phyloP scores from a whole-genome alignment of 2,888 invertebrate species.

The Leptinotarsa peninsularis region DNA sequence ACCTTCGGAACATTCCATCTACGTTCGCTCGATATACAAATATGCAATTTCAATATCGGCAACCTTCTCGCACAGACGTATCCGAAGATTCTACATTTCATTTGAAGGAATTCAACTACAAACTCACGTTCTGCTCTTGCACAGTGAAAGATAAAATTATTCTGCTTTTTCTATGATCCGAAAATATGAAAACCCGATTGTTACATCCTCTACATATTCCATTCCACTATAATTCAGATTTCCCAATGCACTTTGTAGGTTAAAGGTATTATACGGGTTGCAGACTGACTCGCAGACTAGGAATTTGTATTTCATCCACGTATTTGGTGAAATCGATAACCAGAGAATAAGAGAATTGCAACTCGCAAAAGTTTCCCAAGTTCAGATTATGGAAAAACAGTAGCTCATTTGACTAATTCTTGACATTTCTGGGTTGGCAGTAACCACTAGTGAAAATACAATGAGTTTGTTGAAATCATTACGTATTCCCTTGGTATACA shows the following conservation, averaged over 20 bases:
- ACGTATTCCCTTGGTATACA: too few species aligned
- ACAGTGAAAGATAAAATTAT: conserved; percentile 23
- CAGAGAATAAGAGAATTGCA: not conserved
- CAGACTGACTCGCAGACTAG: conserved; percentile 6
- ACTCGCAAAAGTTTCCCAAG: not conserved
- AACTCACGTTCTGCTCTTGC: conserved; percentile 18
- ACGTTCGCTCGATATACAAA: not conserved
- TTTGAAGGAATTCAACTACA: conserved; percentile 21
- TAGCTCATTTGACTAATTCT: not conserved
- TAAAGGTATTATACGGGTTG: conserved; percentile 18
- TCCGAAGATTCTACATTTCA: conserved; percentile 13
- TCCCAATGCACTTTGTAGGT: conserved; percentile 25
- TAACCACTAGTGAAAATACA: not conserved
- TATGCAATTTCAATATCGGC: not conserved
- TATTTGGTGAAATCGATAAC: conserved; percentile 25
- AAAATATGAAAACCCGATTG: conserved; percentile 23
- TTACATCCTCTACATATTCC: conserved; percentile 10
- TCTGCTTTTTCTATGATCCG: conserved; percentile 14
- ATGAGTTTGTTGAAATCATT: too few species aligned
- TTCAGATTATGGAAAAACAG: not conserved
- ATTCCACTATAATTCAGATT: conserved; percentile 15
- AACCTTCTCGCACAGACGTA: conserved; percentile 13
- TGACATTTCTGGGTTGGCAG: not conserved
- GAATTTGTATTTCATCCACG: conserved; percentile 14
- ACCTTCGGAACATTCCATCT: not conserved